Percentiles rank a stretch among this genome's conserved stretches.
Conservation (phyloP, 2,888 invertebrate species). For the Nomada lathburiana region DNA sequence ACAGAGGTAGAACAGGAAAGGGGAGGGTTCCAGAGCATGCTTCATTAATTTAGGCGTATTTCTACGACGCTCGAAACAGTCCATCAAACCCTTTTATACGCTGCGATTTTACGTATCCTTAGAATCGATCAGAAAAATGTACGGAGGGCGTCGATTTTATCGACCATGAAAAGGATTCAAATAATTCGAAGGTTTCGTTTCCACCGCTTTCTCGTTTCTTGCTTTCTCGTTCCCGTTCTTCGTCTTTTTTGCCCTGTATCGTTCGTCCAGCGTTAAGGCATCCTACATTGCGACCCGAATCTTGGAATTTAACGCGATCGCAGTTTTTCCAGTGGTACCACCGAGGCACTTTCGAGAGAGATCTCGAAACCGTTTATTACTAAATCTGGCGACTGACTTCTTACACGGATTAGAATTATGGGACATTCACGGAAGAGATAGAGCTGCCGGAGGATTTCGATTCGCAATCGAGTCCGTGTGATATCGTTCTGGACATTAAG, state of each 20-base stretch:
- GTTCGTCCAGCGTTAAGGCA: constrained; percentile 11
- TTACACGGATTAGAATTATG: constrained; percentile 1
- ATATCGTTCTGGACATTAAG: constrained; percentile 4
- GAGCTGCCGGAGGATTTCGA: neutral
- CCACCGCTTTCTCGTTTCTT: neutral
- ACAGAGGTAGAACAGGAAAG: constrained; percentile 8
- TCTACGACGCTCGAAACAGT: neutral
- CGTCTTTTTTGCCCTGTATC: neutral
- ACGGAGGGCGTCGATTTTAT: neutral
- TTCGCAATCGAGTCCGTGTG: neutral
- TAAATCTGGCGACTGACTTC: constrained; percentile 20
- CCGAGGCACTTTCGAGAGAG: neutral
- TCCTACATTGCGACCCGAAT: constrained; percentile 25
- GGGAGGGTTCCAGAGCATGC: constrained; percentile 12
- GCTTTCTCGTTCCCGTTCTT: neutral
- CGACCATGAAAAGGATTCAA: too few species aligned
- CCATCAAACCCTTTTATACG: constrained; percentile 15
- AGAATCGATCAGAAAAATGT: neutral
- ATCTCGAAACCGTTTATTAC: constrained; percentile 39
- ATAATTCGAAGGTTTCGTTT: neutral
- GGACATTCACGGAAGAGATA: neutral
- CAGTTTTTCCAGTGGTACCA: constrained; percentile 5
- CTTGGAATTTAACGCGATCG: constrained; percentile 22
- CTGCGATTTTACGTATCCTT: constrained; percentile 18
- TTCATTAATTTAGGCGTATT: constrained; percentile 12